Evolutionary conservation across 2,888 invertebrate genomes (phyloP), one percentile per base, ranked within the genome.

Genomic region (Scaptomyza polygonia): DNA sequence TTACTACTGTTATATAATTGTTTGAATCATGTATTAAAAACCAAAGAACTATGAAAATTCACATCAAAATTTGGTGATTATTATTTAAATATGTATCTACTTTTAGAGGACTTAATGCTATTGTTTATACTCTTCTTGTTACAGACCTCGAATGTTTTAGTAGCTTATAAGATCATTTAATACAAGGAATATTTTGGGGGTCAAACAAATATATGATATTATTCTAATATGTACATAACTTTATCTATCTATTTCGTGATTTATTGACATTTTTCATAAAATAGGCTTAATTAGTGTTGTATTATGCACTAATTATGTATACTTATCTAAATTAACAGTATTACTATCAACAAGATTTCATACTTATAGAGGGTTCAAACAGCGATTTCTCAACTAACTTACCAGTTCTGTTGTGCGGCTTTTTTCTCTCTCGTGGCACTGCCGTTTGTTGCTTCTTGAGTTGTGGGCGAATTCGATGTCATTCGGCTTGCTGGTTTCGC

Each of bases 261-360:
- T 12, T 30, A 40, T 30, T 42, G 3, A 34, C n/a, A 34, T 12
- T 18, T 29, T 9, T 4, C 32, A 51, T 36, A 34, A 65, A 67
- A 54, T n/a, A n/a, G n/a, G n/a, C n/a, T 27, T 36, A 67, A 8
- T 40, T 16, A 44, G 59, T 16, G 12, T n/a, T 55, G 42, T 7
- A 39, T 55, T 53, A 63, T 63, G 48, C 47, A 29, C 40, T 54
- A 56, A 42, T 25, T 54, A 62, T 56, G 47, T 71, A 48, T 70
- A 16, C 44, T 29, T 29, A 39, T 9, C 9, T 56, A 52, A 56
- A 53, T 49, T 36, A 72, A 68, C 68, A 65, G 14, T 72, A 68
- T 68, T 72, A 45, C 55, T 72, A 68, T 72, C n/a, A n/a, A n/a
- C n/a, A n/a, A n/a, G n/a, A n/a, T n/a, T n/a, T n/a, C n/a, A n/a